These are phyloP conservation scores for Athalia circularis DNA, from an alignment of 2,888 invertebrate species.

Conservation along the genomic window DNA sequence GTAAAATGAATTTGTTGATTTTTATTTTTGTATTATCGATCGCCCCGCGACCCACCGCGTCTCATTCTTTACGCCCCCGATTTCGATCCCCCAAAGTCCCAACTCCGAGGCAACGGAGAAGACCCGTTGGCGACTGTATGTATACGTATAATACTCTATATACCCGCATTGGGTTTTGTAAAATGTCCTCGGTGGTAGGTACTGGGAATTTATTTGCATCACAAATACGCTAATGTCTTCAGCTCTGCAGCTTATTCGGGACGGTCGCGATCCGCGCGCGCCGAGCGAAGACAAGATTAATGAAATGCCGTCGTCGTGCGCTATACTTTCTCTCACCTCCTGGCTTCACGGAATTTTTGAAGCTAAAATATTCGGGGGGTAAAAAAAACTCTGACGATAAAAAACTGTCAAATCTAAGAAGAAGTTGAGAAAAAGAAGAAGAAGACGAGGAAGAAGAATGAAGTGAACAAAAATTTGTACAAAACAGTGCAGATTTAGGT, in stretches of 20 bases:
- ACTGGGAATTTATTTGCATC: slow-evolving; percentile 58
- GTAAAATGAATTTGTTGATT: slow-evolving; percentile 16
- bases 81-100: slow-evolving; percentile 9
- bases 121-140: neutral
- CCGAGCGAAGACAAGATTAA: slow-evolving; percentile 58
- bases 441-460: neutral
- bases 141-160: neutral
- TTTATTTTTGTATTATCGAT: neutral
- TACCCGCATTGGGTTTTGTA: slow-evolving; percentile 24
- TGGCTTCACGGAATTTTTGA: neutral
- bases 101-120: neutral
- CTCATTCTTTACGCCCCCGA: neutral
- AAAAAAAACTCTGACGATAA: no score
- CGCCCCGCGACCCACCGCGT: neutral
- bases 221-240: slow-evolving; percentile 62
- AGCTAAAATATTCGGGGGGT: no score
- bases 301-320: slow-evolving; percentile 55
- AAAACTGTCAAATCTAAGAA: no score
- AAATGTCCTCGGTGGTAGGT: slow-evolving; percentile 32
- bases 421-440: neutral
- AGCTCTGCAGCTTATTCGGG: slow-evolving; percentile 9
- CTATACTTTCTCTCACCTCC: slow-evolving; percentile 1
- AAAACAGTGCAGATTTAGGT: neutral
- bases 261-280: slow-evolving; percentile 46
- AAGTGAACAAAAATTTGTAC: neutral